Percentiles rank a stretch among this genome's conserved stretches.
phyloP scores from a whole-genome alignment of 2,797 vertebrate genomes.

The Melanogrammus aeglefinus region DNA sequence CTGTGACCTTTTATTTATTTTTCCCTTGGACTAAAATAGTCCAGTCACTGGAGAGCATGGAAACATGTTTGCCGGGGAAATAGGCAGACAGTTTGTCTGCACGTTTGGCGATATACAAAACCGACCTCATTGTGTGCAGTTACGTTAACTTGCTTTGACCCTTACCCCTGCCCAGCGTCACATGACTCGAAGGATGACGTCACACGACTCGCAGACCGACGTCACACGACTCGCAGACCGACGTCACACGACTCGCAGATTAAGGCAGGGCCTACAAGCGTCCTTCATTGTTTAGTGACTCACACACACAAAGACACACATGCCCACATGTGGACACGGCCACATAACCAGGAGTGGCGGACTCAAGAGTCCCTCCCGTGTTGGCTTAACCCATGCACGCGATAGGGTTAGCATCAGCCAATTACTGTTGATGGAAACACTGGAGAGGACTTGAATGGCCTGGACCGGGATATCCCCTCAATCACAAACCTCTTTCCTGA shows the following conservation, averaged over 20 bases:
- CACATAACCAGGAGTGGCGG: not conserved
- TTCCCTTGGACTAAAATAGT: not conserved
- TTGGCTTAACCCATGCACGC: too few species aligned
- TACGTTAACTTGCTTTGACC: too few species aligned
- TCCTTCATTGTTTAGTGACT: not conserved
- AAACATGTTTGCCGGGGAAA: not conserved
- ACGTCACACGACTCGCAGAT: not conserved
- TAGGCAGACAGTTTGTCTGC: not conserved
- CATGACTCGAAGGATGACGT: not conserved
- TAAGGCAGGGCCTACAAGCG: not conserved
- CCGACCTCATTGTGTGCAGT: too few species aligned
- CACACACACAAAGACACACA: not conserved
- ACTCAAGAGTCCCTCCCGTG: too few species aligned
- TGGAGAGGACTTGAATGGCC: too few species aligned
- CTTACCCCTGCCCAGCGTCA: not conserved
- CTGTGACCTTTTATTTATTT: not conserved
- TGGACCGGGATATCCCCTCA: too few species aligned
- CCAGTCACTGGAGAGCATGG: not conserved
- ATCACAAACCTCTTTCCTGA: not conserved
- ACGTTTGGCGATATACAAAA: too few species aligned
- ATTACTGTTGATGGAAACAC: too few species aligned
- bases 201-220: not conserved
- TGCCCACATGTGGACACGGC: not conserved
- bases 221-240: not conserved
- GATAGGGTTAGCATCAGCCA: too few species aligned